Base-by-base conservation (phyloP, 2,888 invertebrate genomes). In the Nomada ruficornis region DNA sequence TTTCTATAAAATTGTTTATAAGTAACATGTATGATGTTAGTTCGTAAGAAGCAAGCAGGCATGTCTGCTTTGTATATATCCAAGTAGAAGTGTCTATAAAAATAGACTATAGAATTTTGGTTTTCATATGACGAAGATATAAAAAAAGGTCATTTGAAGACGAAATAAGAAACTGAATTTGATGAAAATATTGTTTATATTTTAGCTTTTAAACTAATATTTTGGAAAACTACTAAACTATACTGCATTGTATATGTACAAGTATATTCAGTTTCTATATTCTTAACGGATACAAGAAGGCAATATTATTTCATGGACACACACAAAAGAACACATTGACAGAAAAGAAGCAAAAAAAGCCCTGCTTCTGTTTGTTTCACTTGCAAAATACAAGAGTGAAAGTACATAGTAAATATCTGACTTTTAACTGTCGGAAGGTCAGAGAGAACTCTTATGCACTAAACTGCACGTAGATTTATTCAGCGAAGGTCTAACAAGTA, bases 1-100 rank as follows among this genome's bases (percentile, higher is more conserved):
- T 93, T 93, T 93, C 92, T 93, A 93, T 93, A 86, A 91, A 92
- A 91, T 91, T 92, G 91, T 93, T 92, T 92, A 92, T 92, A 93
- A 91, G 88, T 85, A 84, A 91, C 78, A 89, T 84, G 84, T 89
- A 90, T 87, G 88, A 89, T 89, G 84, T 89, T 91, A 90, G 90
- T 64, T 80, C 76, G 69, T 91, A 92, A 91, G 89, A 59, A 74
- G 50, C 59, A 54, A 76, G 82, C 84, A 77, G 85, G 70, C 42
- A 72, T 59, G 65, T 70, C 84, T 86, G 87, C 89, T 89, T 88
- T 91, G 91, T 91, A 80, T 84, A 91, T 91, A 91, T 84, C 71
- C 62, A 82, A 72, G 63, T 84, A 83, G 71, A 81, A 73, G 42
- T 67, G 75, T 79, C 80, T 62, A 80, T 63, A 76, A 82, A 69